Conservation (phyloP, 2,113 vertebrate species). For the Butorides virescens region DNA sequence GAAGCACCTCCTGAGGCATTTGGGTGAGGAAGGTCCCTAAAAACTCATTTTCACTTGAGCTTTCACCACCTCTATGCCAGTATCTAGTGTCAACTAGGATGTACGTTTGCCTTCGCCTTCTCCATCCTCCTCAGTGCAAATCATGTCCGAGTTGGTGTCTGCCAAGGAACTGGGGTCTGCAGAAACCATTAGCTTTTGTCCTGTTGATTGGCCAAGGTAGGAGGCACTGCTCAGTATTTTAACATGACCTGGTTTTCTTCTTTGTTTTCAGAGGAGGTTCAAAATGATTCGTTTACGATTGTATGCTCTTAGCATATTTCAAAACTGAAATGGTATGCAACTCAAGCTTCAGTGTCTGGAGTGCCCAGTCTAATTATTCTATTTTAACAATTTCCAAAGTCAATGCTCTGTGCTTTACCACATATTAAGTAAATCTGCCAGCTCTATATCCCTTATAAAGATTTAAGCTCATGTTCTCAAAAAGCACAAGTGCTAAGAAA, state of each 20-base stretch:
- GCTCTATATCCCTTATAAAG: not conserved
- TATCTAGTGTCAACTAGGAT: not conserved
- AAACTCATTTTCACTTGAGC: not conserved
- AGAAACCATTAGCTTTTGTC: not conserved
- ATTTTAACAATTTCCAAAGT: not conserved
- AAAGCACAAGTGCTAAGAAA: not conserved
- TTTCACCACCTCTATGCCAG: fast-evolving
- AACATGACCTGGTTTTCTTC: not conserved
- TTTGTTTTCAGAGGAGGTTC: not conserved
- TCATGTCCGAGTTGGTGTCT: not conserved
- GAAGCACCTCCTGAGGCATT: not conserved
- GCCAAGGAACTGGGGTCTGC: not conserved
- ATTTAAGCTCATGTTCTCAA: slow-evolving; percentile 24
- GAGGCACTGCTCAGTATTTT: not conserved
- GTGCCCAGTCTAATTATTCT: not conserved
- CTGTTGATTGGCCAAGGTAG: not conserved
- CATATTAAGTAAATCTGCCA: slow-evolving; percentile 21
- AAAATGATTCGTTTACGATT: fast-evolving
- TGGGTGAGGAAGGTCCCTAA: not conserved
- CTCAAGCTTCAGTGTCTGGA: not conserved
- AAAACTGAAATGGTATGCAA: not conserved
- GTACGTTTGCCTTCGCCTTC: not conserved
- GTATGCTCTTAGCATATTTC: not conserved
- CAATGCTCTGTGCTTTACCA: not conserved
- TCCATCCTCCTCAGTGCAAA: not conserved